A percentile compares a stretch with the other conserved stretches of the same genome.
Evolutionary conservation across 2,888 invertebrate genomes (phyloP).

Genomic region (Physocephala rufipes): DNA sequence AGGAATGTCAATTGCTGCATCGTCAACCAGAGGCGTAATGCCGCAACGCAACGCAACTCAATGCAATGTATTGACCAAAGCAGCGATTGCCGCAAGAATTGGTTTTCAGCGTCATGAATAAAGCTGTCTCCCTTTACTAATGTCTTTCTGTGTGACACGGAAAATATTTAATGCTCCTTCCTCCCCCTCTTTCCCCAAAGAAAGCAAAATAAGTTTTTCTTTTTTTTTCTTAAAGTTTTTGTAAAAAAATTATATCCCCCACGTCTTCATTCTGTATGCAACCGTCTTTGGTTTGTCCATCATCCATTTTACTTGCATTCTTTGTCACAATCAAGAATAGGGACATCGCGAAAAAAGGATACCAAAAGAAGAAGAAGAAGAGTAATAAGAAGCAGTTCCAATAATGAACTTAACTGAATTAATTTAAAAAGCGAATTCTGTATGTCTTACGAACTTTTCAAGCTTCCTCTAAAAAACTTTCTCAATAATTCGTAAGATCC

Average conservation of each 20-base stretch:
- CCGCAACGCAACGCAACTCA: background rate
- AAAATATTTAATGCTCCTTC: conserved; percentile 31
- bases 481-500: conserved; percentile 1
- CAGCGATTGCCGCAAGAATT: background rate
- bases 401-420: background rate
- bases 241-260: too few relatives aligned
- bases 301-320: background rate
- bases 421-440: conserved; percentile 15
- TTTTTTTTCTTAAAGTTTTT: too few relatives aligned
- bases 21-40: too few relatives aligned
- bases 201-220: background rate
- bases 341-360: too few relatives aligned
- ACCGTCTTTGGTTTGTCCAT: background rate
- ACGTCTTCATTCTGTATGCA: background rate
- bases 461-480: conserved; percentile 30
- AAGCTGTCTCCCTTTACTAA: conserved; percentile 38
- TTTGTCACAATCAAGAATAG: background rate
- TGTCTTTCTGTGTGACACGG: conserved; percentile 31
- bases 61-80: too few relatives aligned
- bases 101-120: conserved; percentile 34
- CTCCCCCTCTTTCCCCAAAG: too few relatives aligned
- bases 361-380: too few relatives aligned
- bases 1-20: background rate
- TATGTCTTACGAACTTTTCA: conserved; percentile 11
- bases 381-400: background rate